phyloP scores from a whole-genome alignment of 2,888 invertebrate genomes.

The Leptinotarsa tumamoca region DNA sequence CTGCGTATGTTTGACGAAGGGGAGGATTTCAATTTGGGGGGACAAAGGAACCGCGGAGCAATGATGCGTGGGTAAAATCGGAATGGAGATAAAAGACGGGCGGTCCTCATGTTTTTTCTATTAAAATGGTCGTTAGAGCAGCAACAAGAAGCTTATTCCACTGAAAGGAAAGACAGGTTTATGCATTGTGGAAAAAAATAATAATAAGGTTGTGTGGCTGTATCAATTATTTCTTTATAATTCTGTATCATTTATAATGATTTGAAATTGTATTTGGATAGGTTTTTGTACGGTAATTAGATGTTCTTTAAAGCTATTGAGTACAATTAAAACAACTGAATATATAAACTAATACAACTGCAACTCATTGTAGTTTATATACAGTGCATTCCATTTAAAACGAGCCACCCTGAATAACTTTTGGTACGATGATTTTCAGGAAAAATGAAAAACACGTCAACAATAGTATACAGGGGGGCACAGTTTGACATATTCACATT shows the following conservation, averaged over 20 bases:
- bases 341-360: too few relatives aligned
- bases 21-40: conserved; percentile 41
- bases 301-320: too few relatives aligned
- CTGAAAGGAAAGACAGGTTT: conserved; percentile 15
- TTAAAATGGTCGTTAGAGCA: conserved; percentile 30
- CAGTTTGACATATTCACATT: too few relatives aligned
- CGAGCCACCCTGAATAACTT: too few relatives aligned
- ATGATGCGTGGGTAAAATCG: conserved; percentile 22
- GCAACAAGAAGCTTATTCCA: conserved; percentile 27
- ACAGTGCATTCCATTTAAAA: too few relatives aligned
- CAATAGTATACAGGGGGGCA: too few relatives aligned
- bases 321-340: too few relatives aligned
- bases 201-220: background rate
- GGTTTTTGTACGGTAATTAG: too few relatives aligned
- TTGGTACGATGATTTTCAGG: too few relatives aligned
- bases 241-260: background rate
- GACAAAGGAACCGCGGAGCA: conserved; percentile 25
- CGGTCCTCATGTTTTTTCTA: conserved; percentile 24
- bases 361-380: too few relatives aligned
- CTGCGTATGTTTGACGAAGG: conserved; percentile 7
- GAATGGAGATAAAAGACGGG: conserved; percentile 6
- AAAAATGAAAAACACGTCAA: too few relatives aligned
- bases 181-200: conserved; percentile 8
- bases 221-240: background rate
- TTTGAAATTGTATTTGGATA: background rate